Base-by-base conservation (phyloP, 1,140 invertebrate genomes). In the Druon quercuslanigerum region DNA sequence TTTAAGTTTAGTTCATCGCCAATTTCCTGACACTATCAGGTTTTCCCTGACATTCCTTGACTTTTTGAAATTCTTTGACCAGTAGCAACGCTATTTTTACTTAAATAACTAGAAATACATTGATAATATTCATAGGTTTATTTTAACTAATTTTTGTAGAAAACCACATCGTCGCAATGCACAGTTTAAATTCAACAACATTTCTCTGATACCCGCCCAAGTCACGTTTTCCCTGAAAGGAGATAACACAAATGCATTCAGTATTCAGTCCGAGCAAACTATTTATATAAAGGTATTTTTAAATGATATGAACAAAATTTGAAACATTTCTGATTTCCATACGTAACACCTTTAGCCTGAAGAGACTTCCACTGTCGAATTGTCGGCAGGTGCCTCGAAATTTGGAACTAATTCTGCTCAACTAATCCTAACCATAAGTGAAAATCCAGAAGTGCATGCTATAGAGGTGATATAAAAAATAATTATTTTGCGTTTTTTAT, bases 161-260 rank as follows among this genome's bases (percentile, higher is more conserved):
- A 60, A 40, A n/a, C 17, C 54, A 56, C 82, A 86, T 75, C 76
- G 78, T 52, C 78, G 79, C 14, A 74, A 77, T 12, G 74, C 75
- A 0, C 33, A 74, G 56, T 84, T 90, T 9, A 86, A 82, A n/a
- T 86, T 89, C 13, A 72, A 56, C 16, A 90, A 90, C 79, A 46
- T 79, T 74, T 89, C 88, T 11, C 52, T 72, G 8, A 76, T 89
- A 40, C 56, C 82, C 8, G 84, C 81, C 8, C 75, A 80, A 50
- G 75, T 85, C 17, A 50, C 16, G 7, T 83, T 88, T 72, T 83
- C 50, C 6, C 71, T 89, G 2, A 2, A 51, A 33, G 54, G 76
- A 71, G 72, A 82, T 70, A 79, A 77, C 20, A 33, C 50, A 13
- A 72, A 82, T 13, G 73, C 12, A 17, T 89, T 87, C 51, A 50